Conservation (phyloP, 2,888 invertebrate species). For the Drosophila melanocephala region DNA sequence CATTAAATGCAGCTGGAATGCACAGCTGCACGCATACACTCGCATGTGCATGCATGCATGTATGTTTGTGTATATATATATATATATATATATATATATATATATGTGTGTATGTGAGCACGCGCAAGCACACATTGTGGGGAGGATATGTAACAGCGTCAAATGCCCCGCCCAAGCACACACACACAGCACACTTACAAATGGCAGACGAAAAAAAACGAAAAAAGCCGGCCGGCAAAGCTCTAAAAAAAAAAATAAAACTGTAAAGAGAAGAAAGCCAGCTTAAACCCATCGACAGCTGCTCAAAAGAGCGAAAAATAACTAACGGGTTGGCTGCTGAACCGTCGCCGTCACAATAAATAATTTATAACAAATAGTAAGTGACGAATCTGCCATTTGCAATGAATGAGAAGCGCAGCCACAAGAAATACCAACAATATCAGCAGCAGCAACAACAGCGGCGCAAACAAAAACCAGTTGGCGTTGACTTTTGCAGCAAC, state of each 20-base stretch:
- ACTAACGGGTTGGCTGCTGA: conserved; percentile 45
- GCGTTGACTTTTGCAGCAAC: conserved; percentile 45
- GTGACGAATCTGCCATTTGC: conserved; percentile 34
- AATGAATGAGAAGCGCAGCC: conserved; percentile 52
- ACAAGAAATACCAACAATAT: conserved; percentile 27
- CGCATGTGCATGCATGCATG: conserved; percentile 1
- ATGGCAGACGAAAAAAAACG: conserved; percentile 57
- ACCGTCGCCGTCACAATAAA: conserved; percentile 55
- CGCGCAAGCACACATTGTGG: conserved; percentile 53
- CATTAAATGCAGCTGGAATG: conserved; percentile 46
- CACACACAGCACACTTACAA: conserved; percentile 20
- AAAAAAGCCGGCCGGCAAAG: conserved; percentile 70
- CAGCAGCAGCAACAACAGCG: conserved; percentile 14
- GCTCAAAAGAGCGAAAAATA: conserved; percentile 45
- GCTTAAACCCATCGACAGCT: conserved; percentile 49
- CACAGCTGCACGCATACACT: conserved; percentile 39
- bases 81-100: neutral
- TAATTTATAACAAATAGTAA: conserved; percentile 71
- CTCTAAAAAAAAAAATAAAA: conserved; percentile 28
- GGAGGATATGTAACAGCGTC: conserved; percentile 69
- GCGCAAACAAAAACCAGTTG: conserved; percentile 65
- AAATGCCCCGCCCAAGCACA: conserved; percentile 68
- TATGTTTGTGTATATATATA: neutral
- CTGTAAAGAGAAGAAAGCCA: conserved; percentile 37
- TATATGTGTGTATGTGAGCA: conserved; percentile 25